phyloP scores from a whole-genome alignment of 2,888 invertebrate genomes.

The Lycophotia porphyrea region DNA sequence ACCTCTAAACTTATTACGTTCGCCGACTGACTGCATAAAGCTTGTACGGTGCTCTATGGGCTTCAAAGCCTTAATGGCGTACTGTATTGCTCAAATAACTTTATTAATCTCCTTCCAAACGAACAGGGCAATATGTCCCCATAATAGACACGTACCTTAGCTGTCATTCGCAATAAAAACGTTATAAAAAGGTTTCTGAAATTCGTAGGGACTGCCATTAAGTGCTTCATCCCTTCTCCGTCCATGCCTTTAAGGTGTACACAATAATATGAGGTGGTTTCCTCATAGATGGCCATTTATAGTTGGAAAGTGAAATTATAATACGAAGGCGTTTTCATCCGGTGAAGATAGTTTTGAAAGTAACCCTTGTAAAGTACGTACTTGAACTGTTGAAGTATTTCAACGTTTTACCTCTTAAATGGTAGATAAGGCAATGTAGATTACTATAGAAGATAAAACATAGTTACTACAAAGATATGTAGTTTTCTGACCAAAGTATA shows the following conservation, averaged over 20 bases:
- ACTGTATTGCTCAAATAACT: constrained; percentile 43
- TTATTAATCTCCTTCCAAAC: constrained; percentile 41
- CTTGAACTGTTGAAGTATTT: constrained; percentile 16
- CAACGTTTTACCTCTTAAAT: background rate
- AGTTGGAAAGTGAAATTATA: constrained; percentile 15
- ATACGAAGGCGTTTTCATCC: constrained; percentile 19
- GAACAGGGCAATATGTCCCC: constrained; percentile 34
- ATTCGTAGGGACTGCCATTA: constrained; percentile 39
- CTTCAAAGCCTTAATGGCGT: constrained; percentile 37
- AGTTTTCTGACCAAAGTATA: background rate
- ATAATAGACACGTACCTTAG: constrained; percentile 53
- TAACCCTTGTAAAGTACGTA: background rate
- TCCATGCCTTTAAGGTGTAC: constrained; percentile 11
- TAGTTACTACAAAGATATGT: background rate
- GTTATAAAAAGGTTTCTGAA: constrained; percentile 48
- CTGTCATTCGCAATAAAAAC: constrained; percentile 59
- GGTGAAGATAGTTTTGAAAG: constrained; percentile 10
- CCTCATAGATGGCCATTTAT: background rate
- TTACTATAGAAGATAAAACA: constrained; percentile 13
- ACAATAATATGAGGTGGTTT: constrained; percentile 22
- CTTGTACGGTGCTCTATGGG: background rate
- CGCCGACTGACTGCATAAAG: constrained; percentile 16
- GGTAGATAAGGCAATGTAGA: background rate
- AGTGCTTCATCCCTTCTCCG: constrained; percentile 50
- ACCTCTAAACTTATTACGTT: constrained; percentile 48